These are phyloP conservation scores for Oligia strigilis DNA, from an alignment of 2,888 invertebrate genomes.

Conservation along the genomic window DNA sequence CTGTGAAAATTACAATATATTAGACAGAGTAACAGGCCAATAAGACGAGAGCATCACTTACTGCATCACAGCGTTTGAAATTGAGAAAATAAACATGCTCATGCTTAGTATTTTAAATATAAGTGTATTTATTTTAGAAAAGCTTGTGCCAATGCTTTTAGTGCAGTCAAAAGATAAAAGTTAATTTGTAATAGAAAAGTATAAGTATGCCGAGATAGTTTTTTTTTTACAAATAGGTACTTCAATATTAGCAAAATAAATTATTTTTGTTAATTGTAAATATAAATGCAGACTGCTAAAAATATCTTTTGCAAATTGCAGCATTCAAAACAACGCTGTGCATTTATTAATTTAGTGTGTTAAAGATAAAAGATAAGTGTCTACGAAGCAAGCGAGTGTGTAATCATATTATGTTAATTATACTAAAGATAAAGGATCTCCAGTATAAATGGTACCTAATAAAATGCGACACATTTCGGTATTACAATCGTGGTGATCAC, in stretches of 20 bases:
- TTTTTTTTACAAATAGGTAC: background rate
- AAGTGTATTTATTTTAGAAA: conserved; percentile 22
- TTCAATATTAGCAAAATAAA: conserved; percentile 1
- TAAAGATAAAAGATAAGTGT: conserved; percentile 40
- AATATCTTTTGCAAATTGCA: conserved; percentile 21
- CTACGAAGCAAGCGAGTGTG: conserved; percentile 60
- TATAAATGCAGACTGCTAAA: conserved; percentile 4
- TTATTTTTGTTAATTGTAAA: conserved; percentile 8
- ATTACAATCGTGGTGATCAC: background rate
- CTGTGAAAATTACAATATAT: conserved; percentile 85
- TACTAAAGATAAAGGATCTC: conserved; percentile 30
- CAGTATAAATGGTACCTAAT: conserved; percentile 21
- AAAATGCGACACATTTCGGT: conserved; percentile 21
- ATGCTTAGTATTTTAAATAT: conserved; percentile 69
- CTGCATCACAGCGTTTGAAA: conserved; percentile 28
- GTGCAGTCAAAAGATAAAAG: background rate
- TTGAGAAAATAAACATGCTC: conserved; percentile 74
- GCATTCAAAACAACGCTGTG: conserved; percentile 46
- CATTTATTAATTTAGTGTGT: conserved; percentile 25
- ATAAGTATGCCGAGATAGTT: background rate
- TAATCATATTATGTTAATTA: conserved; percentile 35
- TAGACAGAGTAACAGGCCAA: conserved; percentile 9
- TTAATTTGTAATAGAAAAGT: background rate
- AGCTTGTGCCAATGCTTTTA: conserved; percentile 16
- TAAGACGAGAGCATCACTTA: conserved; percentile 19